Conservation (phyloP, 2,797 vertebrate genomes). For the Sebastiscus albofasciatus region DNA sequence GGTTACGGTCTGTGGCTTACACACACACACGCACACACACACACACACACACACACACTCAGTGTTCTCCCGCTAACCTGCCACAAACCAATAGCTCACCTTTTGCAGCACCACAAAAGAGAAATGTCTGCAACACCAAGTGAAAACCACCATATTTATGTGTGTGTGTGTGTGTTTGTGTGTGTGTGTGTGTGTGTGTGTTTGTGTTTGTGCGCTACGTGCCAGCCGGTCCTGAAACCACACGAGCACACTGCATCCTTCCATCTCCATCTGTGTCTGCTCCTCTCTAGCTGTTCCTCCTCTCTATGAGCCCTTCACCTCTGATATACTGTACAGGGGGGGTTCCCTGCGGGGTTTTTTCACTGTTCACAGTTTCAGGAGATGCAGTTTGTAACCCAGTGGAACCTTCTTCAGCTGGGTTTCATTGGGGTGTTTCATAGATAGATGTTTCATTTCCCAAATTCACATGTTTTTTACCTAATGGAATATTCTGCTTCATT, state of each 20-base stretch:
- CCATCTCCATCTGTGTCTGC: conserved; percentile 22
- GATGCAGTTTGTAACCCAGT: background rate
- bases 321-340: conserved; percentile 2
- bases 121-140: conserved; percentile 2
- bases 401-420: background rate
- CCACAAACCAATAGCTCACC: background rate
- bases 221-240: conserved; percentile 6
- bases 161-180: background rate
- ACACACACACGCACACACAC: background rate
- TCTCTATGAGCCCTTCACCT: background rate
- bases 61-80: background rate
- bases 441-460: too few species aligned
- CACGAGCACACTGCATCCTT: conserved; percentile 9
- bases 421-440: background rate
- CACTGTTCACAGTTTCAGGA: background rate
- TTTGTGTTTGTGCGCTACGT: background rate
- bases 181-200: background rate
- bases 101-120: conserved; percentile 10
- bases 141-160: background rate
- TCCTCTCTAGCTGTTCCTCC: background rate
- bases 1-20: conserved; percentile 13
- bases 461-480: too few species aligned
- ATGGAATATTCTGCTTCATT: too few species aligned
- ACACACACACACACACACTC: background rate
- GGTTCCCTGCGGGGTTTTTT: background rate